Conservation (phyloP, 1,140 invertebrate genomes). For the Penaeus japonicus region DNA sequence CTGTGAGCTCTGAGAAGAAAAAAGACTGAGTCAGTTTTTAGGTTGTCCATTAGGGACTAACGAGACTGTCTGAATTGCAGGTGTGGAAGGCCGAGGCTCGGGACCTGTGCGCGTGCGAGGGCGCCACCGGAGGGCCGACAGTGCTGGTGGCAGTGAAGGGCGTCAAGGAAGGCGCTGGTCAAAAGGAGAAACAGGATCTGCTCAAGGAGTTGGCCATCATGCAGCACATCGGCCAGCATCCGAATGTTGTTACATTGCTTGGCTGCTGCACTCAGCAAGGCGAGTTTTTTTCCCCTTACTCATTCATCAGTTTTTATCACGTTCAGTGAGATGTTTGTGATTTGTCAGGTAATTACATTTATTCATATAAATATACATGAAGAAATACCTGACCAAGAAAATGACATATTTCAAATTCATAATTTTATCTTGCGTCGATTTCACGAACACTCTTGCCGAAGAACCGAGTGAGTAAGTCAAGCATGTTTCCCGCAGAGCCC, state of each 20-base stretch:
- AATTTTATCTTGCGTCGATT: no score
- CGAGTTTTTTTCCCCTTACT: constrained; percentile 62
- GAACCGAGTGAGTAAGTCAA: no score
- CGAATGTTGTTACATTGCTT: constrained; percentile 84
- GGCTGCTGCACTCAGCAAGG: constrained; percentile 85
- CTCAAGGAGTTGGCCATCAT: constrained; percentile 81
- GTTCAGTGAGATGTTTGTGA: background rate
- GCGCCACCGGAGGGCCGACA: constrained; percentile 65
- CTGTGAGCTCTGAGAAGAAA: background rate
- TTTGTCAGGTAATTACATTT: no score
- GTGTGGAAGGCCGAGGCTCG: constrained; percentile 86
- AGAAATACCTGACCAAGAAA: no score
- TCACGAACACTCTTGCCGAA: no score
- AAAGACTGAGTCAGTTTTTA: background rate
- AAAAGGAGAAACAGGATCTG: constrained; percentile 80
- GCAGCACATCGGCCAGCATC: constrained; percentile 84
- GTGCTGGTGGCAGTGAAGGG: constrained; percentile 83
- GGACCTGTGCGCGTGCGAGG: constrained; percentile 78
- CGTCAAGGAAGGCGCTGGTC: constrained; percentile 76
- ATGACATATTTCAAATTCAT: no score
- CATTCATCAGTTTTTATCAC: background rate
- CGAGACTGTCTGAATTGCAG: constrained; percentile 62
- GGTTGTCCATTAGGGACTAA: background rate
- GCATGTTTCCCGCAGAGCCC: constrained; percentile 72
- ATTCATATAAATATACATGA: no score